Percentiles rank a stretch among this genome's conserved stretches.
Conservation (phyloP, 2,113 vertebrate genomes). For the Phrynosoma blainvillii region DNA sequence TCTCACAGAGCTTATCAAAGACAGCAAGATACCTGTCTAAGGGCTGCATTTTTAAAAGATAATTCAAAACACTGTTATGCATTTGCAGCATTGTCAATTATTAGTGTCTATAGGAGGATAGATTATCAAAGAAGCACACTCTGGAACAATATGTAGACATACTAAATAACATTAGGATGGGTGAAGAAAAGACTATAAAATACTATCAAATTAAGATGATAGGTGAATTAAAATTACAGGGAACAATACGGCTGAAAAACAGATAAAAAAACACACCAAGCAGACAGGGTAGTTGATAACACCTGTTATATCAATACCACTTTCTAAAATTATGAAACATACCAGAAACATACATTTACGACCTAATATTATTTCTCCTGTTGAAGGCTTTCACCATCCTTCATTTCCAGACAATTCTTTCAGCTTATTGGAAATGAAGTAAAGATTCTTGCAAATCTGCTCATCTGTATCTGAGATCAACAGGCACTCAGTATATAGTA, state of each 20-base stretch:
- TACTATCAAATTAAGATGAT: background rate
- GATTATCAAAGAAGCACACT: background rate
- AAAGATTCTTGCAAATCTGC: background rate
- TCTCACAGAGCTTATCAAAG: background rate
- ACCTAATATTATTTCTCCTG: background rate
- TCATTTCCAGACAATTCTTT: background rate
- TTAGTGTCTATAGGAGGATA: background rate
- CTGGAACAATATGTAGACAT: slow-evolving; percentile 14
- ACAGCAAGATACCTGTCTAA: slow-evolving; percentile 12
- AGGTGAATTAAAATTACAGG: background rate
- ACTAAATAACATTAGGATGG: background rate
- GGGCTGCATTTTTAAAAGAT: slow-evolving; percentile 38
- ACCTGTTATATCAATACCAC: background rate
- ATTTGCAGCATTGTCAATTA: slow-evolving; percentile 38
- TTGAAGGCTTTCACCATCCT: background rate
- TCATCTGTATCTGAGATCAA: background rate
- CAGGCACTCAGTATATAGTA: background rate
- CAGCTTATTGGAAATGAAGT: background rate
- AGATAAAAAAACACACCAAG: background rate
- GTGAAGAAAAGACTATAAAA: background rate
- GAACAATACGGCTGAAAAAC: background rate
- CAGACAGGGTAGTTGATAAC: background rate
- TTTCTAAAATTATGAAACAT: background rate
- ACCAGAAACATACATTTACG: background rate
- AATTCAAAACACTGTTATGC: slow-evolving; percentile 16